Base-by-base conservation (phyloP, 2,888 invertebrate species). In the Nomada ruficornis region DNA sequence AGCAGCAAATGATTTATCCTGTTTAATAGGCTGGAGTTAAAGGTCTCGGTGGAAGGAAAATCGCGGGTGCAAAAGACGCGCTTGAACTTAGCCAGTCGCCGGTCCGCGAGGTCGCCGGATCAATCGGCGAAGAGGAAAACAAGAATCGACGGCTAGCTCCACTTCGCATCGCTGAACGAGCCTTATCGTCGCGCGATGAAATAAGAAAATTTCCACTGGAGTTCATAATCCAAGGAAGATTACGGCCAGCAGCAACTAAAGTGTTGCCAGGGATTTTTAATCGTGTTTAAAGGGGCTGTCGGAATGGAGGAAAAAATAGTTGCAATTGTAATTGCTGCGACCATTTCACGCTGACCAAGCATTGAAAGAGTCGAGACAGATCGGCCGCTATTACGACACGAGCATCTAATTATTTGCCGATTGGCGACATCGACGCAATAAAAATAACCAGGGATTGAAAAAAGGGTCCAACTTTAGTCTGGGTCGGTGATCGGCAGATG, bases 41-140 rank as follows among this genome's bases (percentile, higher is more conserved):
- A 63, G 42, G 44, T 47, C 29, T 52, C 44, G 5, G 42, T 54
- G n/a, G 23, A 36, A 60, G 42, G 67, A 67, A 78, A 68, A 81
- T 60, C 54, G 52, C 60, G 72, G 71, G 77, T 42, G 75, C 69
- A 62, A 79, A 86, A 85, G 75, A 79, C 77, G 84, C 69, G 86
- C 83, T 79, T 77, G 85, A 86, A 86, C 85, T 81, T 83, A 86
- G 73, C 82, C 82, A 86, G 88, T 82, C 87, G 83, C 86, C 86
- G 83, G 83, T 71, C 84, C 85, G 83, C 84, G 89, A 88, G 89
- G 89, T 90, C 90, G 88, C 57, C 78, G 79, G 79, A 87, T 87
- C 82, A 80, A 86, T 76, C 80, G 73, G 52, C 57, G 59, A 44
- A 23, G 55, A 79, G 68, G 59, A 80, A 86, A 86, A 80, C 63